Evolutionary conservation across 2,113 vertebrate species (phyloP).

Genomic region (Butastur rufipennis): DNA sequence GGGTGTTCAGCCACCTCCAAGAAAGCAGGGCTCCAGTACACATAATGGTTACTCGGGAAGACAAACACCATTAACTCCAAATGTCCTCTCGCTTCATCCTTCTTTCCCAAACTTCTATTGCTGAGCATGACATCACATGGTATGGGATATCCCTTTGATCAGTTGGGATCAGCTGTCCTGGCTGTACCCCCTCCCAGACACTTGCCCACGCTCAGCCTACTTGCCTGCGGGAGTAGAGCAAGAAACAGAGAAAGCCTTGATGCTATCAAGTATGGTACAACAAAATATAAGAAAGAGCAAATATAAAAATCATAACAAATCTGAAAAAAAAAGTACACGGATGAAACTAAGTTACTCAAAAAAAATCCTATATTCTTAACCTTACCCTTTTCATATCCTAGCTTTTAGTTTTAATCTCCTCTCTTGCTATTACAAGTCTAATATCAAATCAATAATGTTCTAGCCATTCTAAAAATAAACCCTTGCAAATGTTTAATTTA

Average conservation of each 20-base stretch:
- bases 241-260: background rate
- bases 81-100: background rate
- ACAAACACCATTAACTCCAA: background rate
- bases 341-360: background rate
- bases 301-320: background rate
- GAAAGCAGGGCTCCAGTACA: background rate
- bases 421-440: background rate
- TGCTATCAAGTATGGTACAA: background rate
- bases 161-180: background rate
- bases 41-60: rapidly evolving
- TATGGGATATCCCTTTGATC: background rate
- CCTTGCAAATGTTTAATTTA: background rate
- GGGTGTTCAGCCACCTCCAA: background rate
- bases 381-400: background rate
- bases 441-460: background rate
- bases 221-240: background rate
- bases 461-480: background rate
- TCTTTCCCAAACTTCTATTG: background rate
- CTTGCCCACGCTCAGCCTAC: background rate
- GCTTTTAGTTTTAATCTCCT: background rate
- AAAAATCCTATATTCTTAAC: background rate
- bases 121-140: background rate
- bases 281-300: background rate
- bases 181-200: background rate
- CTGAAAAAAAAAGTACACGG: background rate